Conservation (phyloP, 2,888 invertebrate species). For the Cremastobaeus sp. region DNA sequence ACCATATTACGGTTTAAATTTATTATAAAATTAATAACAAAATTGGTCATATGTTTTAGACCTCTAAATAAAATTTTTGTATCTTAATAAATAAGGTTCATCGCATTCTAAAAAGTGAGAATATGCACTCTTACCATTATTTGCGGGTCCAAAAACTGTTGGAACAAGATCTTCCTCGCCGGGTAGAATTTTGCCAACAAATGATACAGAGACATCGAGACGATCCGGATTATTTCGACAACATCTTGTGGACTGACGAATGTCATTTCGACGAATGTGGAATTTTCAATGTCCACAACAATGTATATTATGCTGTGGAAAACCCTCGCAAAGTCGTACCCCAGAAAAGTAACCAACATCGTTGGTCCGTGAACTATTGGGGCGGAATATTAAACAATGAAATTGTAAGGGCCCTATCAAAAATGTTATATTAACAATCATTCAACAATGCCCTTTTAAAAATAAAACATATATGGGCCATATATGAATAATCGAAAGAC, state of each 20-base stretch:
- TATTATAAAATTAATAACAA: too few relatives aligned
- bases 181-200: not conserved
- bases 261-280: conserved; percentile 9
- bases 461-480: too few relatives aligned
- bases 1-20: not conserved
- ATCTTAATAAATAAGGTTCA: conserved; percentile 6
- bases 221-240: not conserved
- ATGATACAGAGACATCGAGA: not conserved
- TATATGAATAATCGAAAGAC: too few relatives aligned
- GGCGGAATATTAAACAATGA: not conserved
- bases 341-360: conserved; percentile 3
- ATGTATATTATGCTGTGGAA: not conserved
- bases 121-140: conserved; percentile 6
- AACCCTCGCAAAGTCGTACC: conserved; percentile 2
- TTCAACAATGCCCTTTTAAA: too few relatives aligned
- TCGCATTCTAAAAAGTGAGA: conserved; percentile 1
- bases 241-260: conserved; percentile 11
- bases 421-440: too few relatives aligned
- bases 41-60: too few relatives aligned
- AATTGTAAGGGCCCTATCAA: too few relatives aligned
- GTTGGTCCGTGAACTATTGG: conserved; percentile 3
- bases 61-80: too few relatives aligned
- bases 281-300: conserved; percentile 10
- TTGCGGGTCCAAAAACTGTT: not conserved
- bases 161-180: not conserved